Conservation (phyloP, 2,797 vertebrate species). For the Sphenodon punctatus region DNA sequence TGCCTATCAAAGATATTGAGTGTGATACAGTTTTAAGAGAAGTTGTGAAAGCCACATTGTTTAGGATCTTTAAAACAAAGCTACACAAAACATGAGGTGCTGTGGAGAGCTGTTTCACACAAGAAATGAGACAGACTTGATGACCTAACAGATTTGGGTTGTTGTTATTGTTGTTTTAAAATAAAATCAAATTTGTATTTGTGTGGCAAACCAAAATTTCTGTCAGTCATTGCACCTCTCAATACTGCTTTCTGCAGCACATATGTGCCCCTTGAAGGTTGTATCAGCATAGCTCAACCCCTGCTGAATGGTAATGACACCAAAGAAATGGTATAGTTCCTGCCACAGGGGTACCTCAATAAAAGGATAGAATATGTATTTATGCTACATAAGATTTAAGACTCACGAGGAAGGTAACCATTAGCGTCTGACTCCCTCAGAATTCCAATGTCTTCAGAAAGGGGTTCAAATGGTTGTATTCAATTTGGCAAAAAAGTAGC, state of each 20-base stretch:
- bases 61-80: not conserved
- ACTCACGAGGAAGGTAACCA: not conserved
- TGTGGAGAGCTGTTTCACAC: not conserved
- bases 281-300: not conserved
- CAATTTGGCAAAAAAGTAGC: no score
- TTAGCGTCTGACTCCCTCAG: fast-evolving
- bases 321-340: not conserved
- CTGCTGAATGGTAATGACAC: not conserved
- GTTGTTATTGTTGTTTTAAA: no score
- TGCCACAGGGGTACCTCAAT: not conserved
- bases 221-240: no score
- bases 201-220: no score
- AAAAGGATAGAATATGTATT: not conserved
- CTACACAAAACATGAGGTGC: not conserved
- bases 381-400: not conserved
- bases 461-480: not conserved
- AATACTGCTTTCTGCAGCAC: no score
- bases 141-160: not conserved
- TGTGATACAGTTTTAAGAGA: not conserved
- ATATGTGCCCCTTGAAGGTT: fast-evolving
- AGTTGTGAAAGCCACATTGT: not conserved
- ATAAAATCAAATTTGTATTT: no score
- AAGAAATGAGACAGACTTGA: not conserved
- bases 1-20: not conserved
- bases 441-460: fast-evolving